Evolutionary conservation across 2,888 invertebrate species (phyloP), one percentile per base, ranked within the genome.

Genomic region (Agrochola macilenta): DNA sequence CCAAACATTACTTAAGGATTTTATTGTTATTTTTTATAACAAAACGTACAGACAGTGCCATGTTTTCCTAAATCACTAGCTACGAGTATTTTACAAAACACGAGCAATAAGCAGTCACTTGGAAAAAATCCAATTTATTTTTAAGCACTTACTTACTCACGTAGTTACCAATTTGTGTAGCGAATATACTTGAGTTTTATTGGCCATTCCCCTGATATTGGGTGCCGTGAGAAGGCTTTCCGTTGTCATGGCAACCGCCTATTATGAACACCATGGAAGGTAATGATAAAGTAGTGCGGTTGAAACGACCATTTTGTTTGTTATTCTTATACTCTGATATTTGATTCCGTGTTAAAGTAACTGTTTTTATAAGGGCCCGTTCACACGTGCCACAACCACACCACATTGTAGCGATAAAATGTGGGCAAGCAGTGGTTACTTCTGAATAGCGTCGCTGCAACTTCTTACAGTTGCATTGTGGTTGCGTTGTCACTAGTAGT

Each of bases 181-280:
- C 89, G 89, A 91, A 89, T 91, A 91, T 89, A 92, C 93, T 94
- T 91, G 93, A 92, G 87, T 93, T 94, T 95, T 94, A 95, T 94
- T 91, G 93, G 91, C 92, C 92, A 92, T 94, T 94, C 93, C 90
- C 88, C 90, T 93, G 92, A 93, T 93, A 94, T 94, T 93, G 92
- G 92, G 90, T 89, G 88, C 85, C 82, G 89, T 89, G 88, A 87
- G 88, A 89, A 88, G 81, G 91, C 80, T 88, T 82, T 85, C 76
- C 85, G 92, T 92, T 88, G 86, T 89, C 87, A 90, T 91, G 82
- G 87, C 77, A 90, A 92, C 89, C 82, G 69, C 68, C 83, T 85
- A 84, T 85, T 89, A 87, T 65, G 78, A 71, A 68, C 81, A 79
- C 81, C 85, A 78, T 77, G 72, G 75, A 81, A 82, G 76, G 78